Base-by-base conservation (phyloP, 2,113 vertebrate species). In the Pontoporia blainvillei region DNA sequence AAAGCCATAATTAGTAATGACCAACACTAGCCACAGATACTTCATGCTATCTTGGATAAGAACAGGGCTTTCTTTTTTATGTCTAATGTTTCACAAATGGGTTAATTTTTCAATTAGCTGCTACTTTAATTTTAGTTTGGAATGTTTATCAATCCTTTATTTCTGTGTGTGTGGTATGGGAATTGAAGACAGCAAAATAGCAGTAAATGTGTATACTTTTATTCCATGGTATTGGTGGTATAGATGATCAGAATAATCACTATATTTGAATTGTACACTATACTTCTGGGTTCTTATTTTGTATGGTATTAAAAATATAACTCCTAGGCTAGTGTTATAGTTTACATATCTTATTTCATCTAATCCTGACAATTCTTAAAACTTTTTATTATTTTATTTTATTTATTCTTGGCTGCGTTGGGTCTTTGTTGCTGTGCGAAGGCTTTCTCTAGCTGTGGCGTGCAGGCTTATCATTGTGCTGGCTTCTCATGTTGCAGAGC, bases 221-320 rank as follows among this genome's bases (percentile, higher is more conserved):
- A 81, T 85, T 62, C 27, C n/a, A 29, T 27, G 9, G 31, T 61
- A 66, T 93, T 94, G 21, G 0, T 78, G 62, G 36, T 31, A 83
- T 13, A 34, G 69, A 52, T 39, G 46, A 11, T 85, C 11, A 86
- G 41, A 91, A 81, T 85, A 95, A 92, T 83, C 69, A 41, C 27
- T 91, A 46, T 10, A 73, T 93, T 98, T 97, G 25, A 97, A 90
- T 72, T 81, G 4, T 17, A 34, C 20, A 73, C 14, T 91, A 2
- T 66, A 59, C 20, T 84, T 88, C 36, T 78, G 17, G 3, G 31
- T 66, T 71, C 17, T 83, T 83, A 8, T 9, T 75, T 71, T 84
- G 4, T 46, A 10, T 81, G 57, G 73, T 67, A 73, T 90, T 78
- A 52, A 67, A 64, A 72, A 73, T 13, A 67, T 31, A 62, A 23